These are phyloP conservation scores for Dinocampus coccinellae DNA, from an alignment of 2,888 invertebrate species.

Conservation along the genomic window DNA sequence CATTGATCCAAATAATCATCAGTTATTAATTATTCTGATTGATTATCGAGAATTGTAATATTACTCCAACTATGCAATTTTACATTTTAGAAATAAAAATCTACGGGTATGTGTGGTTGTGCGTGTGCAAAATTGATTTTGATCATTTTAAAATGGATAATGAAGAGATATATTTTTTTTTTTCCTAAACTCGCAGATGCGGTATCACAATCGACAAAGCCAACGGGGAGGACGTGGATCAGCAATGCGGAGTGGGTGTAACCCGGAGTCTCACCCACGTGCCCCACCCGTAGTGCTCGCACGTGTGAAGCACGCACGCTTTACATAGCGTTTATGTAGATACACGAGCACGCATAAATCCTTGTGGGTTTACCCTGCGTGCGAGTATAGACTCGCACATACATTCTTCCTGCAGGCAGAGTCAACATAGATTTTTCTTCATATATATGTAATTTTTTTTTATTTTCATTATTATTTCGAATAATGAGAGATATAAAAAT, in stretches of 20 bases:
- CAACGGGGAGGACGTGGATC: constrained; percentile 35
- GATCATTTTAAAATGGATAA: neutral
- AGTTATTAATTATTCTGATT: too few species aligned
- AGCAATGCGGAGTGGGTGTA: constrained; percentile 56
- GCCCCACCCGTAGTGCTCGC: constrained; percentile 48
- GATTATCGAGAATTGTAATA: too few species aligned
- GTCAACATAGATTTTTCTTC: constrained; percentile 4
- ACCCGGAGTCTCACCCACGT: constrained; percentile 61
- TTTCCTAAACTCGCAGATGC: neutral
- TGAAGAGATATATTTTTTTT: neutral
- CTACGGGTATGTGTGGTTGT: too few species aligned
- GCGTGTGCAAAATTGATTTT: neutral
- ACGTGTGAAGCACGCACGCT: constrained; percentile 46
- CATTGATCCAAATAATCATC: too few species aligned
- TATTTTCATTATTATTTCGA: neutral
- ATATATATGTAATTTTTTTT: neutral
- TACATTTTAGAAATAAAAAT: too few species aligned
- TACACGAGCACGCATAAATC: constrained; percentile 46
- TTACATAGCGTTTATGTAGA: constrained; percentile 49
- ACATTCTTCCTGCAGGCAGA: neutral
- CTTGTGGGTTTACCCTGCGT: constrained; percentile 26
- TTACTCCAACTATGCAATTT: too few species aligned
- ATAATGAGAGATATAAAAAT: neutral
- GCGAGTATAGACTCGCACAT: neutral
- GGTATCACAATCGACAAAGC: constrained; percentile 16